These are phyloP conservation scores for Gerris buenoi DNA, from an alignment of 1,140 invertebrate genomes.

Conservation along the genomic window DNA sequence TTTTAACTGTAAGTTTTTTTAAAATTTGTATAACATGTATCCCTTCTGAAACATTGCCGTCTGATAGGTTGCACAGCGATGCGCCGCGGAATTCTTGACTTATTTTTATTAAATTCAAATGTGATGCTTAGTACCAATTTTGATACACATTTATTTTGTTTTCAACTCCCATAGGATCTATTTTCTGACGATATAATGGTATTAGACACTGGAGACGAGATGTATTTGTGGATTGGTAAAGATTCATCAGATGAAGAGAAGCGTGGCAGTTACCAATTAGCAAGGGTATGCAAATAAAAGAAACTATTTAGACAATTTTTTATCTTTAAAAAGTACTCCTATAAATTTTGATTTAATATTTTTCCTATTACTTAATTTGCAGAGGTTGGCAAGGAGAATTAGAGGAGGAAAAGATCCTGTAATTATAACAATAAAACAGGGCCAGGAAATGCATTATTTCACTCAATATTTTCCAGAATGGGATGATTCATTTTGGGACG, in stretches of 20 bases:
- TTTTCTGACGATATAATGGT: conserved; percentile 61
- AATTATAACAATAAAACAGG: conserved; percentile 48
- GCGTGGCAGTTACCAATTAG: conserved; percentile 37
- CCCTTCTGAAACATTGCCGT: too few species aligned
- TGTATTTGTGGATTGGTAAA: conserved; percentile 60
- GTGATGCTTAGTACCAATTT: too few species aligned
- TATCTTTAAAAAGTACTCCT: too few species aligned
- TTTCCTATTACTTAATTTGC: conserved; percentile 8
- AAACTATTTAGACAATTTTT: too few species aligned
- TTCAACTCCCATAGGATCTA: conserved; percentile 54
- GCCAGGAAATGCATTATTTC: conserved; percentile 48
- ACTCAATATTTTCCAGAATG: conserved; percentile 50
- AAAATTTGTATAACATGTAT: too few species aligned
- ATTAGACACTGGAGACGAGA: conserved; percentile 51
- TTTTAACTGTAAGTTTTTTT: too few species aligned
- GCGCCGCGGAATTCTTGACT: too few species aligned
- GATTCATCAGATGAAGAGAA: conserved; percentile 52
- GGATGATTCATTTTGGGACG: conserved; percentile 32
- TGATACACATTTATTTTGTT: too few species aligned
- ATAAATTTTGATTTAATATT: conserved; percentile 16
- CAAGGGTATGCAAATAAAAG: conserved; percentile 34
- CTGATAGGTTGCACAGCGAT: too few species aligned
- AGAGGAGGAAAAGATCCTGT: conserved; percentile 38
- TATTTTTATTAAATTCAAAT: too few species aligned
- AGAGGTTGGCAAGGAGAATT: conserved; percentile 43